Evolutionary conservation across 2,888 invertebrate species (phyloP).

Genomic region (Heliconius erato): DNA sequence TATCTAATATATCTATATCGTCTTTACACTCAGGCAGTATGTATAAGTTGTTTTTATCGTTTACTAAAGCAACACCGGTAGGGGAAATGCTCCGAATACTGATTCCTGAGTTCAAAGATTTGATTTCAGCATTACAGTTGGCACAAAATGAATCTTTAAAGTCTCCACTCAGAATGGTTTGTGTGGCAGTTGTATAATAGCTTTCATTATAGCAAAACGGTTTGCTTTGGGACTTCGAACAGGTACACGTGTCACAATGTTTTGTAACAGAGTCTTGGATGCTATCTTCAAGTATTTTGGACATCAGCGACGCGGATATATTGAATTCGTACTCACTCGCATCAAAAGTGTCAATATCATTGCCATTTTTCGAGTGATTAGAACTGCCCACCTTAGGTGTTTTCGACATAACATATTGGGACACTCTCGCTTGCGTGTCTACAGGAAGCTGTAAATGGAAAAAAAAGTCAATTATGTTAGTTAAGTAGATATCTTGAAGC

Average conservation of each 20-base stretch:
- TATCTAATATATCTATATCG: constrained; percentile 52
- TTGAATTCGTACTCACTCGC: constrained; percentile 88
- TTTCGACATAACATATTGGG: constrained; percentile 90
- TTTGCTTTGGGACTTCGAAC: constrained; percentile 85
- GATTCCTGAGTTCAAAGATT: constrained; percentile 74
- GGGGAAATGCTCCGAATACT: constrained; percentile 77
- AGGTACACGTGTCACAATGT: constrained; percentile 94
- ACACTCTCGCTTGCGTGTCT: constrained; percentile 96
- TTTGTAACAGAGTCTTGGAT: constrained; percentile 93
- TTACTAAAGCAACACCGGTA: constrained; percentile 70
- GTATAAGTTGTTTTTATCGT: constrained; percentile 72
- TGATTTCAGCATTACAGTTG: constrained; percentile 87
- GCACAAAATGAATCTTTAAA: constrained; percentile 85
- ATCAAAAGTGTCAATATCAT: constrained; percentile 81
- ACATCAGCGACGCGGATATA: constrained; percentile 95
- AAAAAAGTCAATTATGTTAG: constrained; percentile 30
- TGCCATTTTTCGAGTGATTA: constrained; percentile 73
- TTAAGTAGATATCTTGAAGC: not conserved
- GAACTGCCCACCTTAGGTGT: constrained; percentile 78
- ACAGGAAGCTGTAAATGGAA: constrained; percentile 90
- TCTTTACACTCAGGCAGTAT: constrained; percentile 62
- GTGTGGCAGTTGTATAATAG: constrained; percentile 87
- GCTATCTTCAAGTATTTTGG: constrained; percentile 95
- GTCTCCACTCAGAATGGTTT: constrained; percentile 84
- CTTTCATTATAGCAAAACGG: constrained; percentile 84